A percentile compares a stretch with the other conserved stretches of the same genome.
phyloP scores from a whole-genome alignment of 2,888 invertebrate genomes.

The Himalopsyche japonica region DNA sequence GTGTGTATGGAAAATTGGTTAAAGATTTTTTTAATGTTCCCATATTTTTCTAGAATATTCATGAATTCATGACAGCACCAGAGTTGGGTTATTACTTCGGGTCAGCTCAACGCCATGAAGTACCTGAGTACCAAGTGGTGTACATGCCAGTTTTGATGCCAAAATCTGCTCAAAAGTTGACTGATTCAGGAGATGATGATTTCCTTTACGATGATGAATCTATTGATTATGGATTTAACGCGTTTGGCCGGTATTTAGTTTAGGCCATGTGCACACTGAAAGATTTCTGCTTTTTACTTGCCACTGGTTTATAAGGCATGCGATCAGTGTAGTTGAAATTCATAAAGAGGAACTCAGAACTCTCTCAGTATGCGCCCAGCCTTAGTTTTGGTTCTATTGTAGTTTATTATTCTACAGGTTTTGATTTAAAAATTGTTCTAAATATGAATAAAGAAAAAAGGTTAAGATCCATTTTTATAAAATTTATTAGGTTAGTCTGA shows the following conservation, averaged over 20 bases:
- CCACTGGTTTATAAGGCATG: too few species aligned
- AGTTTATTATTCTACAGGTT: too few species aligned
- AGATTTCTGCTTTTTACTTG: too few species aligned
- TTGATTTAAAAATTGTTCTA: too few species aligned
- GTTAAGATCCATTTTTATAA: background rate
- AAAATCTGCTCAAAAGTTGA: conserved; percentile 52
- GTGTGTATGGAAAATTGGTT: background rate
- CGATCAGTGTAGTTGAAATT: too few species aligned
- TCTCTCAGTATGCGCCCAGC: too few species aligned
- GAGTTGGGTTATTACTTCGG: conserved; percentile 54
- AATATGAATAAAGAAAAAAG: background rate
- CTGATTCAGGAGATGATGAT: conserved; percentile 45
- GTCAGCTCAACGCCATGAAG: conserved; percentile 46
- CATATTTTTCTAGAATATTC: conserved; percentile 43
- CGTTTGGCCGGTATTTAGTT: conserved; percentile 61
- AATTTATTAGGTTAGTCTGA: background rate
- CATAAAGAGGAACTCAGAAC: too few species aligned
- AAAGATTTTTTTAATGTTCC: background rate
- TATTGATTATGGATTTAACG: conserved; percentile 62
- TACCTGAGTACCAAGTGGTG: conserved; percentile 65
- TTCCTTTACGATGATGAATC: conserved; percentile 50
- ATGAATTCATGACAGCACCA: conserved; percentile 50
- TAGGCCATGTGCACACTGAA: too few species aligned
- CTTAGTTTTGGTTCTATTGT: too few species aligned
- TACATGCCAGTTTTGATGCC: conserved; percentile 61